Base-by-base conservation (phyloP, 2,888 invertebrate genomes). In the Euplagia quadripunctaria region DNA sequence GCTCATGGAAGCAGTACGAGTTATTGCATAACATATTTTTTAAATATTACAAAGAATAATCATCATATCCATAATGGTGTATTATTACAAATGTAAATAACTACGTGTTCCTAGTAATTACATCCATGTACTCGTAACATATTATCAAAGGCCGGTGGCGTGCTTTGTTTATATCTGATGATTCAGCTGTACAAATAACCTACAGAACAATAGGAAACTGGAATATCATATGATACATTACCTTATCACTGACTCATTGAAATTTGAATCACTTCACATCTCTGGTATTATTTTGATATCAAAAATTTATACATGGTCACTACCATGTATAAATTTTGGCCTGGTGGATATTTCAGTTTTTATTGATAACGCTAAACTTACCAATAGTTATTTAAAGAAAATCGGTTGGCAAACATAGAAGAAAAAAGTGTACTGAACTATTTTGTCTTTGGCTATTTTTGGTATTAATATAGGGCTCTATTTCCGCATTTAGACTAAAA, bases 1-100 rank as follows among this genome's bases (percentile, higher is more conserved):
- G n/a, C n/a, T n/a, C n/a, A n/a, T n/a, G n/a, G 31, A 31, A 31
- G 31, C 31, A 31, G 31, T 31, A 31, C 2, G 31, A 31, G 31
- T 31, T 31, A 31, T 31, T 31, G 31, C 31, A 31, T 31, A 31
- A 31, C 31, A 31, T 31, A 31, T 31, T 31, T 31, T 31, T 31
- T 31, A 31, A 31, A 31, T 2, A 11, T 58, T 9, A 11, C n/a
- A 58, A 20, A 58, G 3, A 4, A 58, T 11, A 58, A n/a, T 4
- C 58, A 9, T 4, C 11, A 58, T 58, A 20, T 4, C n/a, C 11
- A 58, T 58, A 20, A 58, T 61, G 58, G 58, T 31, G 20, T 61
- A 14, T 68, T 58, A 41, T 20, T 20, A 16, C 43, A 58, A 20
- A 55, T 52, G 67, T 58, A 68, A 55, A 58, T 58, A 43, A 68